Base-by-base conservation (phyloP, 2,888 invertebrate species). In the Diadegma fenestrale region DNA sequence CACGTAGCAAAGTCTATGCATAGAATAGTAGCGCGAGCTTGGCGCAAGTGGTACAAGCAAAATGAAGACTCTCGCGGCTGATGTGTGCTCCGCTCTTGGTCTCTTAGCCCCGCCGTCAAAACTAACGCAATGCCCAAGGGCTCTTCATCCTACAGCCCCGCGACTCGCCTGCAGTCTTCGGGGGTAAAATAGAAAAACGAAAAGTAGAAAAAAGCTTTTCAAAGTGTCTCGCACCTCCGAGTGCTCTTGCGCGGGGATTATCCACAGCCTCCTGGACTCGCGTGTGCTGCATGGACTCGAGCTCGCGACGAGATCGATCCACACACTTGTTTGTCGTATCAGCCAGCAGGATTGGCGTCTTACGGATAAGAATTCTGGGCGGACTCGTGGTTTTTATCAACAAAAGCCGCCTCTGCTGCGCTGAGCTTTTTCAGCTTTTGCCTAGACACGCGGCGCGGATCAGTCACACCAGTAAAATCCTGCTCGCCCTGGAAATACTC, bases 1-100 rank as follows among this genome's bases (percentile, higher is more conserved):
- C 84, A 66, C 80, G 87, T 83, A 79, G 77, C 84, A 86, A 88
- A 87, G 89, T 91, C 91, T 90, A 91, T 91, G 91, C 91, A 91
- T 91, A 90, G 88, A 87, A 89, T 92, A 92, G 91, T 89, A 89
- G 90, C 82, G 86, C 80, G 19, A 82, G 4, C 5, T 4, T 84
- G 78, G 84, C n/a, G 79, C 84, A 79, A 80, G 86, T 63, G 37
- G 76, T 54, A 37, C 1, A 80, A 76, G 82, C 73, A 66, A 14
- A 58, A 75, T 83, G 71, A 82, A 78, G 73, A 82, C 43, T 63
- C 76, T 61, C 48, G 69, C 33, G 3, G 43, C 22, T 78, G n/a
- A n/a, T n/a, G 12, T 33, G 54, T 54, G 51, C 26, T 80, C 30
- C 33, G 33, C 22, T 22, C 83, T 84, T 86, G 64, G 86, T 84